phyloP scores from a whole-genome alignment of 2,888 invertebrate species.

The Lasioglossum villosulum region DNA sequence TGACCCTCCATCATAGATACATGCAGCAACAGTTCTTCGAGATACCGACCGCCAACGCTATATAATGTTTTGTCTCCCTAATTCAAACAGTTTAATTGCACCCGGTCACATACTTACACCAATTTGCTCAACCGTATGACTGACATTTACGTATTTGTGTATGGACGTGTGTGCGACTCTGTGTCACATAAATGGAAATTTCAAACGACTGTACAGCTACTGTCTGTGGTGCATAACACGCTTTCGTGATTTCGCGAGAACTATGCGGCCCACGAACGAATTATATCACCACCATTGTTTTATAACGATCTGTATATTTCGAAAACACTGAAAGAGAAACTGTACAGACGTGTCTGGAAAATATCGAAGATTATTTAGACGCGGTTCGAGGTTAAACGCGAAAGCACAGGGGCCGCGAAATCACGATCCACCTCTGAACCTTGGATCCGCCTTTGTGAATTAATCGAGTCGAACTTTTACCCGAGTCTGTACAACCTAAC shows the following conservation, averaged over 20 bases:
- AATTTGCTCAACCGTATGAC: conserved; percentile 50
- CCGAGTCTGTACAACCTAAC: conserved; percentile 24
- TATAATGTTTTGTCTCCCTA: conserved; percentile 28
- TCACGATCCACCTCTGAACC: conserved; percentile 23
- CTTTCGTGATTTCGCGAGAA: conserved; percentile 20
- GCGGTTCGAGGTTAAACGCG: conserved; percentile 33
- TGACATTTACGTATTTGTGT: conserved; percentile 67
- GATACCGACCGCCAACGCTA: conserved; percentile 20
- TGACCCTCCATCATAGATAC: conserved; percentile 73
- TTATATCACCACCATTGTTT: not conserved
- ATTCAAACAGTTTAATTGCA: conserved; percentile 57
- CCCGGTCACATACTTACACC: conserved; percentile 68
- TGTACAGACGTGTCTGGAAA: not conserved
- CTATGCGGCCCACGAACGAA: not conserved
- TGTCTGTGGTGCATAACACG: conserved; percentile 1
- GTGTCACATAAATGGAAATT: conserved; percentile 59
- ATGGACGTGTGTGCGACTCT: conserved; percentile 50
- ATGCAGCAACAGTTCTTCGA: conserved; percentile 27
- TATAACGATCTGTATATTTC: not conserved
- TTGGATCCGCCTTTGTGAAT: conserved; percentile 46
- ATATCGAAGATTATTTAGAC: not conserved
- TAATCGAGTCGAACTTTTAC: conserved; percentile 34
- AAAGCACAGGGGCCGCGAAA: not conserved
- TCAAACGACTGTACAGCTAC: conserved; percentile 47
- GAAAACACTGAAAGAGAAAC: not conserved